These are phyloP conservation scores for Drosophila rhopaloa DNA, from an alignment of 1,140 invertebrate genomes.

Conservation along the genomic window DNA sequence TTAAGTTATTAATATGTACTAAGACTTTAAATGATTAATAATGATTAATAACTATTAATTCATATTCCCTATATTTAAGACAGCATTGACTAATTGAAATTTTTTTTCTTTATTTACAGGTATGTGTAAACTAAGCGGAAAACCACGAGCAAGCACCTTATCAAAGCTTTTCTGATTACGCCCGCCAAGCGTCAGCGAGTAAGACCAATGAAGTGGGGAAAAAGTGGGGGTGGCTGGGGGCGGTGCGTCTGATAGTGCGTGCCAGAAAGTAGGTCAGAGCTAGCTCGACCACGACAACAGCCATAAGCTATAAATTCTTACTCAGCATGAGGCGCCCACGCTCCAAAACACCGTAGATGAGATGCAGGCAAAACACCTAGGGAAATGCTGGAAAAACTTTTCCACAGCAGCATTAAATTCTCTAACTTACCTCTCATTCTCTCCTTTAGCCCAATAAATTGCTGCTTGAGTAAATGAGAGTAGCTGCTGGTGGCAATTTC, in stretches of 20 bases:
- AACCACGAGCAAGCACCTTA: slow-evolving; percentile 22
- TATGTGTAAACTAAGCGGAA: slow-evolving; percentile 29
- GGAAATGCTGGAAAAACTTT: slow-evolving; percentile 5
- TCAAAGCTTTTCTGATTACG: slow-evolving; percentile 43
- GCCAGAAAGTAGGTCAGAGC: slow-evolving; percentile 51
- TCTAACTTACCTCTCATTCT: too few relatives aligned
- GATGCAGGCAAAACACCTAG: slow-evolving; percentile 14
- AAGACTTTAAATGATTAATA: not conserved
- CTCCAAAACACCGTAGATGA: not conserved
- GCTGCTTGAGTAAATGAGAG: not conserved
- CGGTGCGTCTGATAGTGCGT: slow-evolving; percentile 38
- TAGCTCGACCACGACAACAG: slow-evolving; percentile 31
- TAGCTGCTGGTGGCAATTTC: slow-evolving; percentile 21
- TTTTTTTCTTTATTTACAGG: slow-evolving; percentile 40
- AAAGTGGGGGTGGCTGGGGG: slow-evolving; percentile 4
- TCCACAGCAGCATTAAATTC: not conserved
- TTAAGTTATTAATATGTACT: not conserved
- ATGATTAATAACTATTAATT: not conserved
- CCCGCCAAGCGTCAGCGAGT: slow-evolving; percentile 33
- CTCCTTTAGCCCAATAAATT: not conserved
- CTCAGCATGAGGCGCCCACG: slow-evolving; percentile 5
- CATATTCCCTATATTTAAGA: not conserved
- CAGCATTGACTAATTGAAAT: slow-evolving; percentile 10
- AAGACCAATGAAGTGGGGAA: slow-evolving; percentile 30
- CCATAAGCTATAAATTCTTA: slow-evolving; percentile 31